Evolutionary conservation across 2,113 vertebrate genomes (phyloP).

Genomic region (Protobothrops mucrosquamatus): DNA sequence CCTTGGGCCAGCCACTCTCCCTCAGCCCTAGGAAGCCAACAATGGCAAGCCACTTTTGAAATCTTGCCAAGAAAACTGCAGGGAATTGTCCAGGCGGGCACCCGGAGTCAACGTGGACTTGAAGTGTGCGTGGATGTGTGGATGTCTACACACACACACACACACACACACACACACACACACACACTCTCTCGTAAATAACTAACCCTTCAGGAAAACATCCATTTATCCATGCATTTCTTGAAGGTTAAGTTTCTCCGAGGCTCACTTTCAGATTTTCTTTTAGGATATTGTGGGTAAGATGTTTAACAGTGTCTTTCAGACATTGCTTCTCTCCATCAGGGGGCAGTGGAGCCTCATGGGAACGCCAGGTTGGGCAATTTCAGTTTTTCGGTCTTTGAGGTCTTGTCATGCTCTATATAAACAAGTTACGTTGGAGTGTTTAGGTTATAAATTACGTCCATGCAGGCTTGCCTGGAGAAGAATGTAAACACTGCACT

Average conservation of each 20-base stretch:
- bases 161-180: background rate
- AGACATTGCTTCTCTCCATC: conserved; percentile 21
- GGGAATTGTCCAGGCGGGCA: background rate
- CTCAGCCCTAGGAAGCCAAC: background rate
- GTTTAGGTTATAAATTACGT: conserved; percentile 87
- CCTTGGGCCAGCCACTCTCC: background rate
- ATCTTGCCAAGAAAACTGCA: background rate
- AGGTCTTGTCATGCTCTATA: conserved; percentile 77
- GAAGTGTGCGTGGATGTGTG: background rate
- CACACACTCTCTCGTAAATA: background rate
- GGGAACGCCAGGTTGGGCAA: background rate
- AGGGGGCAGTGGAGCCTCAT: conserved; percentile 64
- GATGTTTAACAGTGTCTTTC: background rate
- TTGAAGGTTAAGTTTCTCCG: background rate
- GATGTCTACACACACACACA: background rate
- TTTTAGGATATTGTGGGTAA: background rate
- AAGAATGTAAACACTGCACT: conserved; percentile 87
- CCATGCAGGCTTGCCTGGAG: conserved; percentile 79
- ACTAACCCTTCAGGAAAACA: background rate
- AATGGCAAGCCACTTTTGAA: background rate
- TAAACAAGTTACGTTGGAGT: conserved; percentile 84
- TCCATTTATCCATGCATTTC: background rate
- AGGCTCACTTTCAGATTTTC: background rate
- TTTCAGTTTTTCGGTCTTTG: conserved; percentile 63
- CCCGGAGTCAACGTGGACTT: background rate